Conservation (phyloP, 2,113 vertebrate species). For the Barbus barbus region DNA sequence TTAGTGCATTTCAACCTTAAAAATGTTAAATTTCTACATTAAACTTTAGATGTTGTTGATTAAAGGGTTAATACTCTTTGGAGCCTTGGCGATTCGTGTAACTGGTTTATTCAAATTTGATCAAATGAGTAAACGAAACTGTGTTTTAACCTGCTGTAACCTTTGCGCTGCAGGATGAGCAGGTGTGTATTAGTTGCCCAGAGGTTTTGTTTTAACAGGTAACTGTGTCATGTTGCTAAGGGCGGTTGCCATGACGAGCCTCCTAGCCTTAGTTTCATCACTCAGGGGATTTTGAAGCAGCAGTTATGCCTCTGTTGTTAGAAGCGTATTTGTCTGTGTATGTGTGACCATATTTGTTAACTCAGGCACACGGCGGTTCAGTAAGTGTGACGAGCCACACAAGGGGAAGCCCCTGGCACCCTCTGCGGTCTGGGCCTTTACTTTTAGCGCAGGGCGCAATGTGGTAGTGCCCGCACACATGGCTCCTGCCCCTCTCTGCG, state of each 20-base stretch:
- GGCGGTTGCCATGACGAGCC: background rate
- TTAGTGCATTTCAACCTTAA: background rate
- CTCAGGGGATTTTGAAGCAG: constrained; percentile 6
- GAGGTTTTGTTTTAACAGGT: constrained; percentile 27
- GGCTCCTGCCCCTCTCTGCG: background rate
- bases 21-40: background rate
- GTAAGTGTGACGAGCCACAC: background rate
- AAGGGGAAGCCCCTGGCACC: constrained; percentile 34
- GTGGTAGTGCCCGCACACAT: background rate
- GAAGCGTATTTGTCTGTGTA: background rate
- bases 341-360: background rate
- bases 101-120: background rate
- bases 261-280: background rate
- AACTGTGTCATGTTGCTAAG: background rate
- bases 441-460: background rate
- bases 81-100: background rate
- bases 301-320: background rate
- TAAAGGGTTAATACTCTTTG: background rate
- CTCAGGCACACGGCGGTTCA: background rate
- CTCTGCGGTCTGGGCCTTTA: constrained; percentile 14
- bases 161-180: background rate
- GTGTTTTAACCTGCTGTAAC: background rate
- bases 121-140: background rate
- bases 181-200: background rate
- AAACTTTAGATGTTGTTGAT: background rate